Base-by-base conservation (phyloP, 2,888 invertebrate species). In the Pristionchus maxplancki region DNA sequence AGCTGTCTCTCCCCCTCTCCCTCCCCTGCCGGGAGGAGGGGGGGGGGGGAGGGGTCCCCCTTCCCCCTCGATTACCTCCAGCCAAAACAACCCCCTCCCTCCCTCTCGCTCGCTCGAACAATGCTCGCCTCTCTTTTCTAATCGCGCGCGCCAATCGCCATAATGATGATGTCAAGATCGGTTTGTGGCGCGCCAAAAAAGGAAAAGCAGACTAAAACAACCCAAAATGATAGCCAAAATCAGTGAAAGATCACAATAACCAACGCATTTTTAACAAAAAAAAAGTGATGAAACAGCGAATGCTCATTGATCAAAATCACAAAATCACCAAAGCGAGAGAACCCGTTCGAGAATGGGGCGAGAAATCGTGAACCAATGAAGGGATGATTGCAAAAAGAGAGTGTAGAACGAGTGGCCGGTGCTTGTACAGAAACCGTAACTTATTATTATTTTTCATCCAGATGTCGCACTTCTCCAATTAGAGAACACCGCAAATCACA, bases 31-130 rank as follows among this genome's bases (percentile, higher is more conserved):
- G 37, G 71, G 37, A 71, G 71, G 71, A 20, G 37, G 37, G 20
- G 40, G 20, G 40, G 71, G 71, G 40, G 71, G 71, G 40, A 24
- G 71, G 71, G 71, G 1, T 20, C 71, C 71, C 40, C 48, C 48
- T 44, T 34, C n/a, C 15, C 78, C 78, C 78, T 78, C 78, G 78
- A 78, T 78, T 78, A 78, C 78, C 78, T 48, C 78, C 44, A 44
- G 78, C 37, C 78, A 78, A 78, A 78, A 78, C 78, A 78, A 78
- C 78, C 44, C 13, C 74, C 40, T 71, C 37, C 74, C 74, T 24
- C 9, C 37, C 71, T 74, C 78, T 13, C 78, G 13, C 44, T 28
- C 40, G n/a, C 78, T 48, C 78, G 44, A 78, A 48, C 44, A 71
- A 71, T 71, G 71, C 71, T 71, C 37, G 37, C n/a, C 28, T n/a